These are phyloP conservation scores for Zosterops japonicus DNA, from an alignment of 2,113 vertebrate genomes.

Conservation along the genomic window DNA sequence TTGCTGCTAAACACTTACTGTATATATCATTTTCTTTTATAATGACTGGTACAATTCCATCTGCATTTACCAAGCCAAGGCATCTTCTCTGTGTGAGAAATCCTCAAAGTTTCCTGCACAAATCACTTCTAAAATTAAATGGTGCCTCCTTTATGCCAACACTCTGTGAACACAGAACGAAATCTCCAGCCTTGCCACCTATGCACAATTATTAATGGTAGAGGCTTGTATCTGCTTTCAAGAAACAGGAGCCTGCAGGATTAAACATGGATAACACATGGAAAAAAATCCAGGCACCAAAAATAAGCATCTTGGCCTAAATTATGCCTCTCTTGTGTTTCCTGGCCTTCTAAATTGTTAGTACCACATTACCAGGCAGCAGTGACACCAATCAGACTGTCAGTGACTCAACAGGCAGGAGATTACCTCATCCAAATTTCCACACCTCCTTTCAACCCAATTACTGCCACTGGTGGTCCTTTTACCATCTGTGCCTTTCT, in stretches of 20 bases:
- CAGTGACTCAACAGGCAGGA: neutral
- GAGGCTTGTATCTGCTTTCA: neutral
- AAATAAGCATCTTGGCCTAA: neutral
- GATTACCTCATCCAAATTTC: neutral
- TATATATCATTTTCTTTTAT: neutral
- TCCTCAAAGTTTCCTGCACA: neutral
- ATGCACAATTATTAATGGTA: neutral
- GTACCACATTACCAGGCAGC: neutral
- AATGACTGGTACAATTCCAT: neutral
- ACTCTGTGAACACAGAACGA: neutral
- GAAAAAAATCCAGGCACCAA: neutral
- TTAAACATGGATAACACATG: neutral
- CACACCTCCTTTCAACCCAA: neutral
- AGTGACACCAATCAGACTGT: neutral
- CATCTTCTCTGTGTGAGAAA: neutral
- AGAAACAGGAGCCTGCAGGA: neutral
- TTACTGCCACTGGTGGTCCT: neutral
- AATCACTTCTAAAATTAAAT: neutral
- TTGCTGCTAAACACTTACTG: neutral
- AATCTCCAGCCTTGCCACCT: neutral
- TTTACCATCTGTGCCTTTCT: neutral
- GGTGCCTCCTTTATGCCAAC: neutral
- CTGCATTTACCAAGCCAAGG: neutral
- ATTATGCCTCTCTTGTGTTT: neutral
- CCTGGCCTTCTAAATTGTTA: neutral